Conservation (phyloP, 2,888 invertebrate genomes). For the Tachina grossa region DNA sequence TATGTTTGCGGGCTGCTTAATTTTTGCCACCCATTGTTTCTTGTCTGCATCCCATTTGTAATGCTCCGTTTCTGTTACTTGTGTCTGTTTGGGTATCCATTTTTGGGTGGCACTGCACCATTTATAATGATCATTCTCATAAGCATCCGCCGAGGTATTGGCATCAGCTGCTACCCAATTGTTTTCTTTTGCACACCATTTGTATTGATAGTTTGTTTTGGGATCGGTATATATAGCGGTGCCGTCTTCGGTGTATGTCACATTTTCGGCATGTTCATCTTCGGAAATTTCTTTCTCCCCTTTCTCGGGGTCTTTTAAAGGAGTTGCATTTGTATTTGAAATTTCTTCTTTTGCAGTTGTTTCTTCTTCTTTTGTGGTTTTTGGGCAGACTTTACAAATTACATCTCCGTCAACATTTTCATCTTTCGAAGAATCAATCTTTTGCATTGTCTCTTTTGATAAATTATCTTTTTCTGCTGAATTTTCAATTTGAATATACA, state of each 20-base stretch:
- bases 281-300: constrained; percentile 35
- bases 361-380: background rate
- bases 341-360: background rate
- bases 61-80: constrained; percentile 82
- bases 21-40: constrained; percentile 84
- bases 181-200: constrained; percentile 85
- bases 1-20: constrained; percentile 19
- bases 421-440: background rate
- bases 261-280: constrained; percentile 84
- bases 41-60: constrained; percentile 86
- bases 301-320: background rate
- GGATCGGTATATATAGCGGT: constrained; percentile 91
- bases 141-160: constrained; percentile 76
- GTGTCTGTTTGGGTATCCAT: constrained; percentile 83
- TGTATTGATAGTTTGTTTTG: constrained; percentile 86
- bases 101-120: constrained; percentile 82
- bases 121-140: constrained; percentile 82
- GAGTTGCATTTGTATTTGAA: background rate
- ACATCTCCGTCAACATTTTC: background rate
- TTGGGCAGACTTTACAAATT: background rate
- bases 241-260: constrained; percentile 87
- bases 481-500: background rate
- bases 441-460: background rate
- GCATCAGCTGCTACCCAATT: constrained; percentile 82
- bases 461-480: background rate